Evolutionary conservation across 2,113 vertebrate species (phyloP).

Genomic region (Ellobius talpinus): DNA sequence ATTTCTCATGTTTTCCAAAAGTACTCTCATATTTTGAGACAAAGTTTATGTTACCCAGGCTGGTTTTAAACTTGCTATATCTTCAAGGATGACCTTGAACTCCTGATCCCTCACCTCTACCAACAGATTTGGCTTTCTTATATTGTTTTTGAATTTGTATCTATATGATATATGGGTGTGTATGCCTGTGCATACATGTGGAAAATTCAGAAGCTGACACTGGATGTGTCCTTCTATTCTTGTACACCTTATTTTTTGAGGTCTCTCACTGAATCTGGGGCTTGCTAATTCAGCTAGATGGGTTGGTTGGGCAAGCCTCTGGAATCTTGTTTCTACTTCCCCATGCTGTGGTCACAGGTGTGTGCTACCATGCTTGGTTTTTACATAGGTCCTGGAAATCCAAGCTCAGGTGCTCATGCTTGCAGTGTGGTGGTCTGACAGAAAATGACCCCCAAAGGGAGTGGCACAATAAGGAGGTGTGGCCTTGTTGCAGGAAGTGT

Average conservation of each 20-base stretch:
- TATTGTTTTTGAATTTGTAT: not conserved
- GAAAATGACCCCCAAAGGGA: not conserved
- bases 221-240: not conserved
- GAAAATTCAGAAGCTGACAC: not conserved
- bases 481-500: not conserved
- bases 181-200: not conserved
- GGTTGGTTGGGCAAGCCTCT: not conserved
- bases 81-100: not conserved
- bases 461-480: not conserved
- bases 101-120: not conserved
- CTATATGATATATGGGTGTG: no score
- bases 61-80: not conserved
- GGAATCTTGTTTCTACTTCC: not conserved
- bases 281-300: not conserved
- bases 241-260: not conserved
- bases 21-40: not conserved
- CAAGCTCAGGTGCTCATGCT: not conserved
- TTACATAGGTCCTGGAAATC: not conserved
- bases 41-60: not conserved
- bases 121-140: not conserved
- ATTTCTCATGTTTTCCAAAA: not conserved
- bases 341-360: not conserved
- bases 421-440: not conserved
- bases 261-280: no score
- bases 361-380: not conserved